A percentile compares a stretch with the other conserved stretches of the same genome.
phyloP scores from a whole-genome alignment of 1,140 invertebrate genomes.

The Papilio machaon region DNA sequence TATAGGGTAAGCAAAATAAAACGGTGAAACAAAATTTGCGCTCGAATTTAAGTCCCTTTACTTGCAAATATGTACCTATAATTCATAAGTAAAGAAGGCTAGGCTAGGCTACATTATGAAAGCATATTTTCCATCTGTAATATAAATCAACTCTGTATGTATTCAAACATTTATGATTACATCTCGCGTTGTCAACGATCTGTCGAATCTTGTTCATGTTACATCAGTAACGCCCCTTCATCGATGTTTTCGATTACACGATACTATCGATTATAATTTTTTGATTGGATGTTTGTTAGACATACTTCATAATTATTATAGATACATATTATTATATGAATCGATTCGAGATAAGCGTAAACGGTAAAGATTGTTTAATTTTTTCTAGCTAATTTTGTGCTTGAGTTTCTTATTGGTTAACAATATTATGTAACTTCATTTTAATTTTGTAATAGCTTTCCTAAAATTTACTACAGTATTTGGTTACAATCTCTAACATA shows the following conservation, averaged over 20 bases:
- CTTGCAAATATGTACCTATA: background rate
- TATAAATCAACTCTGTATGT: background rate
- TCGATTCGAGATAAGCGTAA: background rate
- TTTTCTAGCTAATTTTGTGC: no score
- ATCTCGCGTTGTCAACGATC: conserved; percentile 65
- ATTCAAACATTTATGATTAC: conserved; percentile 51
- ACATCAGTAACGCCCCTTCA: conserved; percentile 64
- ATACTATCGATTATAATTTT: conserved; percentile 52
- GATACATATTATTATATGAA: background rate
- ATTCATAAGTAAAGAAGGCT: no score
- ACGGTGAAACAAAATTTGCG: background rate
- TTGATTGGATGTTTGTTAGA: conserved; percentile 38
- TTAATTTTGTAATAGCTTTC: no score
- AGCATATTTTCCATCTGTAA: background rate
- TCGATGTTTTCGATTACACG: conserved; percentile 45
- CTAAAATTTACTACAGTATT: no score
- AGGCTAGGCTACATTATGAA: no score
- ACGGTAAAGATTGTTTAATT: background rate
- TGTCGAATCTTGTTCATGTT: conserved; percentile 55
- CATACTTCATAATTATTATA: background rate
- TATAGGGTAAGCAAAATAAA: background rate
- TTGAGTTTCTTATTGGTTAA: no score
- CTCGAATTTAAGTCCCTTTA: background rate
- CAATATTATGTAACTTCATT: no score
- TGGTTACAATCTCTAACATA: no score